These are phyloP conservation scores for Thalpophila matura DNA, from an alignment of 2,888 invertebrate genomes.

Conservation along the genomic window DNA sequence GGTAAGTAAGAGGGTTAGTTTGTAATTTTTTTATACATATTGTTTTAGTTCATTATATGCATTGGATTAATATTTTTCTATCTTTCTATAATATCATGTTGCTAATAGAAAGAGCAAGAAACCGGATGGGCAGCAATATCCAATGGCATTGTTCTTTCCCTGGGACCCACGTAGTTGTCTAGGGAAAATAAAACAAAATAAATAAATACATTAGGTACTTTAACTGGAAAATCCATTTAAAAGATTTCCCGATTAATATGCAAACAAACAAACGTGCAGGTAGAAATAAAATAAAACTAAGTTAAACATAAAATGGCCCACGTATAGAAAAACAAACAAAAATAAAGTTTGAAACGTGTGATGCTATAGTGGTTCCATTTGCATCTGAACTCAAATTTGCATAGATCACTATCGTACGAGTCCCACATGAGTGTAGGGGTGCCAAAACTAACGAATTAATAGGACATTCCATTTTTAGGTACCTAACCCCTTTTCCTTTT, in stretches of 20 bases:
- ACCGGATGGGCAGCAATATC: too few relatives aligned
- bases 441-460: constrained; percentile 31
- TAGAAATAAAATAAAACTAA: background rate
- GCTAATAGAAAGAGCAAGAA: too few relatives aligned
- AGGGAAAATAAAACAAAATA: background rate
- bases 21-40: too few relatives aligned
- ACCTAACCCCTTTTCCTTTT: too few relatives aligned
- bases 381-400: constrained; percentile 62
- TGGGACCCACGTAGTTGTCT: too few relatives aligned
- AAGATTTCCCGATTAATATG: background rate
- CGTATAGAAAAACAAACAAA: constrained; percentile 40
- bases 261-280: background rate
- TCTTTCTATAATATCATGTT: too few relatives aligned
- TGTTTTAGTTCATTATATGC: too few relatives aligned
- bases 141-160: too few relatives aligned
- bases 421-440: constrained; percentile 49
- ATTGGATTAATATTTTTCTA: too few relatives aligned
- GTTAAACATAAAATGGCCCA: constrained; percentile 7
- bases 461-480: constrained; percentile 34
- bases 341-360: constrained; percentile 37
- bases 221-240: background rate
- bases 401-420: constrained; percentile 63
- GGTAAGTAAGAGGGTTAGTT: too few relatives aligned
- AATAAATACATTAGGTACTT: background rate
- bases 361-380: constrained; percentile 49